Evolutionary conservation across 2,797 vertebrate species (phyloP), one percentile per base, ranked within the genome.

Genomic region (Esox masquinongy): DNA sequence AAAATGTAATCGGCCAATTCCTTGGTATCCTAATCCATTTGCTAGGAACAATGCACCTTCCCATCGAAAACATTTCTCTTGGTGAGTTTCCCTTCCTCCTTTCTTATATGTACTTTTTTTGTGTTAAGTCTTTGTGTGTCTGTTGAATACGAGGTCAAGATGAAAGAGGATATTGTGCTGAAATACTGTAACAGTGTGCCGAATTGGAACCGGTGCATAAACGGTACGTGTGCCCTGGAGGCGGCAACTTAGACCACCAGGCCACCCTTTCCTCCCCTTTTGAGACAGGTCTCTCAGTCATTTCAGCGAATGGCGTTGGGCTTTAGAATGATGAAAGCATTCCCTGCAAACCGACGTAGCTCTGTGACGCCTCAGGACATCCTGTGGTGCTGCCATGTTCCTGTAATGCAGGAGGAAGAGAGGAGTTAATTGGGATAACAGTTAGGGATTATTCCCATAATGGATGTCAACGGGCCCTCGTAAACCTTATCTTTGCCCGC

Each of bases 311-410:
- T 19, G 74, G n/a, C 16, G 50, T 76, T 72, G 17, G 36, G 24
- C 34, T 24, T 61, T 9, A 24, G 56, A 61, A 24, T 12, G 71
- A 74, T 87, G 86, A 88, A 83, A 79, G 70, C 85, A 78, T 86
- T 83, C 83, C 83, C 83, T 74, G 59, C 79, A 50, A 72, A 14
- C 66, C 22, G 15, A 47, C 70, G 68, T 82, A 80, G 79, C n/a
- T 26, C 64, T 75, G 61, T 74, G 67, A 81, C 77, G 78, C 76
- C 70, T 82, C 88, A 89, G 90, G 90, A 92, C 81, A 85, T 93
- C 87, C 92, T 90, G 79, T 53, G 72, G 82, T 70, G 78, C 86
- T 79, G 75, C 85, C 80, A 72, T 86, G 86, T 85, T 87, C 83
- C 78, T 81, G 70, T 76, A 70, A 79, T 82, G 82, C 86, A 78